Evolutionary conservation across 2,797 vertebrate genomes (phyloP), one percentile per base, ranked within the genome.

Genomic region (Dromococcyx pavoninus): DNA sequence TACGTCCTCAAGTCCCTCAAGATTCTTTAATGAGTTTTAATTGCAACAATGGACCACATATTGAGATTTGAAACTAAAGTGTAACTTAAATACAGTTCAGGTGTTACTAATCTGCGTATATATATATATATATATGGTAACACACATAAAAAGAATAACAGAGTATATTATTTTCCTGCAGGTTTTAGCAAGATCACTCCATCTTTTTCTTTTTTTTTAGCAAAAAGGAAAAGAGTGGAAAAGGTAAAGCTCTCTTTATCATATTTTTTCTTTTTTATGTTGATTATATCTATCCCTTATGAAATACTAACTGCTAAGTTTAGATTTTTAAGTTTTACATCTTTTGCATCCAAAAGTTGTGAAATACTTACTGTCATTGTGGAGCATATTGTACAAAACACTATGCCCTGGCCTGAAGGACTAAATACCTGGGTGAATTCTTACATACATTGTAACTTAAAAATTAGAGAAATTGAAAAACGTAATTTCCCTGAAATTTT

Each of bases 321-420:
- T 35, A 28, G 13, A 18, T 61, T 88, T 86, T 86, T 9, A 70
- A n/a, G 1, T 39, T 88, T 70, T 75, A 4, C 37, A 35, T n/a
- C 7, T 10, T 92, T 89, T 84, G 19, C 16, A 82, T 13, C 7
- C 11, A 32, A 21, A 85, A 78, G 7, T 73, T 22, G n/a, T 44
- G 8, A 5, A 8, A 30, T 35, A 15, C n/a, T 57, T 21, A 46
- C 17, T 10, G 9, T 50, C 41, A 33, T 21, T 64, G 9, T 70
- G 19, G 24, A 16, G 5, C 9, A 33, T 1, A 1, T 51, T 54
- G 58, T 39, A 5, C 7, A 72, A 44, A 72, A 58, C 0, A 35
- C 19, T 65, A 41, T 66, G 12, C 11, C 11, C 7, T 37, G 22
- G 13, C 30, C 33, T 76, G 32, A 65, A 86, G 69, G 18, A 51